These are phyloP conservation scores for Microplitis manilae DNA, from an alignment of 2,888 invertebrate species.

Conservation along the genomic window DNA sequence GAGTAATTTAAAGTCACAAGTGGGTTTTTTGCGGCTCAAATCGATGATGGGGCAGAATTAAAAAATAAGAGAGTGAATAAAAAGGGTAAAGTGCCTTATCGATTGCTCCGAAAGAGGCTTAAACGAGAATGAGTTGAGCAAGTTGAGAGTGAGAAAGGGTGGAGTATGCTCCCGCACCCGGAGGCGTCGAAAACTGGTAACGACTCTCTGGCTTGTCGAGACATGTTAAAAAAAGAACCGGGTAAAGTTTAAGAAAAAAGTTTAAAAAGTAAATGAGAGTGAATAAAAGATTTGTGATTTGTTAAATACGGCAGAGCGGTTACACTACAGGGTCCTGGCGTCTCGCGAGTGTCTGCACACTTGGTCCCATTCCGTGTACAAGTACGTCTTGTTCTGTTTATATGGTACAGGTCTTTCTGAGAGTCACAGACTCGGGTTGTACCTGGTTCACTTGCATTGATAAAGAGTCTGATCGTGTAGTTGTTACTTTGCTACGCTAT, in stretches of 20 bases:
- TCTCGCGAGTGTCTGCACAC: conserved; percentile 47
- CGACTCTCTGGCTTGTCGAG: conserved; percentile 40
- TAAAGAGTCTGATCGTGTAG: background rate
- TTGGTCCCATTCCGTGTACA: conserved; percentile 14
- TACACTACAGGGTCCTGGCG: conserved; percentile 22
- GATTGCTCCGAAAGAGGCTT: conserved; percentile 47
- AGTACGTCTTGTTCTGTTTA: background rate
- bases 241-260: conserved; percentile 8
- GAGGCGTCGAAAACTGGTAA: conserved; percentile 57
- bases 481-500: background rate
- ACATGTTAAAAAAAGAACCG: conserved; percentile 46
- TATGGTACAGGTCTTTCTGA: background rate
- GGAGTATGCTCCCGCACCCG: conserved; percentile 47
- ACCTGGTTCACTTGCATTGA: background rate
- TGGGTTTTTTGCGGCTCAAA: background rate
- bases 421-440: background rate
- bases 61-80: conserved; percentile 20
- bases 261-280: conserved; percentile 15
- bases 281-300: conserved; percentile 35
- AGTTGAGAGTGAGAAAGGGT: conserved; percentile 33
- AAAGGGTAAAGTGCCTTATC: conserved; percentile 45
- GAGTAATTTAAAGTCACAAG: background rate
- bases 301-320: conserved; percentile 45
- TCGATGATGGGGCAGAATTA: conserved; percentile 2
- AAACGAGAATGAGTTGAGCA: conserved; percentile 40